phyloP scores from a whole-genome alignment of 2,888 invertebrate species.

The Thera obeliscata region DNA sequence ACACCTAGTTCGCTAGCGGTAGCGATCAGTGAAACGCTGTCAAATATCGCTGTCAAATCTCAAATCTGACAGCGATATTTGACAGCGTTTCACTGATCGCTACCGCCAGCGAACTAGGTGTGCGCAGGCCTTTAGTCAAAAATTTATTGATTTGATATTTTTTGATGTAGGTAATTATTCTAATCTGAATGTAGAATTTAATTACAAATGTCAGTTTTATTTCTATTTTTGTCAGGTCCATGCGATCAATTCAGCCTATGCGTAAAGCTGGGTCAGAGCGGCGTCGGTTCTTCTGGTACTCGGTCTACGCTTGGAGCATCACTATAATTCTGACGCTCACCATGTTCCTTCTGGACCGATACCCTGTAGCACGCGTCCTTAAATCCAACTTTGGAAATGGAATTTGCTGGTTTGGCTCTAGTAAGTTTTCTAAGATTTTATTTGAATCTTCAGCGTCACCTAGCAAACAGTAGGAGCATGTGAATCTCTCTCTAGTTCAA shows the following conservation, averaged over 20 bases:
- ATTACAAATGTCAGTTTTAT: not conserved
- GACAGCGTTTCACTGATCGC: too few species aligned
- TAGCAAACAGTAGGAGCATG: too few species aligned
- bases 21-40: too few species aligned
- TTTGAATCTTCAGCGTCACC: not conserved
- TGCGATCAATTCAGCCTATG: slow-evolving; percentile 76
- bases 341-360: slow-evolving; percentile 83
- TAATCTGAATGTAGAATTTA: not conserved
- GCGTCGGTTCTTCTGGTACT: slow-evolving; percentile 87
- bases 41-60: too few species aligned
- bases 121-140: too few species aligned
- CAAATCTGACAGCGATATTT: too few species aligned
- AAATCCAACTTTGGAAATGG: slow-evolving; percentile 86
- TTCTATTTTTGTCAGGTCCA: slow-evolving; percentile 61
- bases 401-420: slow-evolving; percentile 87
- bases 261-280: slow-evolving; percentile 74
- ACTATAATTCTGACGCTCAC: slow-evolving; percentile 83
- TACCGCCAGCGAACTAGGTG: too few species aligned
- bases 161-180: too few species aligned
- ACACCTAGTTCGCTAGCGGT: too few species aligned
- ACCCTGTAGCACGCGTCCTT: slow-evolving; percentile 65
- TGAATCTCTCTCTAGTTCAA: not conserved
- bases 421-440: slow-evolving; percentile 65
- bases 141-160: too few species aligned
- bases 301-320: slow-evolving; percentile 89